These are phyloP conservation scores for Lepidonotus clava DNA, from an alignment of 2,888 invertebrate genomes.

Conservation along the genomic window DNA sequence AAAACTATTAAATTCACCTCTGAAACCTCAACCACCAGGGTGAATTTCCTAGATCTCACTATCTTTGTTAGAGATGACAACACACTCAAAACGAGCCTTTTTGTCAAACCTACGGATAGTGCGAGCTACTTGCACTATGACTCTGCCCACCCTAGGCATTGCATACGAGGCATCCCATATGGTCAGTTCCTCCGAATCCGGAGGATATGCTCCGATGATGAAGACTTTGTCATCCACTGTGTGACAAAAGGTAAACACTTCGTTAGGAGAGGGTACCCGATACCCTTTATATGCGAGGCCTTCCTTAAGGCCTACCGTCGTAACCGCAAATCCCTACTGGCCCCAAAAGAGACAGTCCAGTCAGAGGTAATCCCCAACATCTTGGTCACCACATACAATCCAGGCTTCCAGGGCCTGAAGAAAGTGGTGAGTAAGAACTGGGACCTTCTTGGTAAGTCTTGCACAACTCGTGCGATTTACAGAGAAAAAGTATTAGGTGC, in stretches of 20 bases:
- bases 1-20: not conserved
- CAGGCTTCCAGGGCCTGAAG: not conserved
- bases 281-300: not conserved
- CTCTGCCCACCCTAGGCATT: not conserved
- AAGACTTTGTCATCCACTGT: not conserved
- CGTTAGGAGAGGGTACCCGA: not conserved
- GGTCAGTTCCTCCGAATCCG: not conserved
- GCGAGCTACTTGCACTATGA: not conserved
- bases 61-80: too few relatives aligned
- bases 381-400: not conserved
- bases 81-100: not conserved
- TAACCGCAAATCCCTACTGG: not conserved
- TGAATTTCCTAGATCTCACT: too few relatives aligned
- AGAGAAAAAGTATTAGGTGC: not conserved
- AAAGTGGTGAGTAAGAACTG: not conserved
- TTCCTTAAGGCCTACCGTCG: not conserved
- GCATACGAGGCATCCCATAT: not conserved
- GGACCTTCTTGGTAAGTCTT: too few relatives aligned
- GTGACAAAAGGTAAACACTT: not conserved
- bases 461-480: not conserved
- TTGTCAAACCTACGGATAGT: not conserved
- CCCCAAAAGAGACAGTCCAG: not conserved
- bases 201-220: not conserved
- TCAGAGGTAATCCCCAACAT: not conserved
- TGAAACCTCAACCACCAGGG: not conserved